Conservation (phyloP, 2,113 vertebrate genomes). For the Cisticola juncidis region DNA sequence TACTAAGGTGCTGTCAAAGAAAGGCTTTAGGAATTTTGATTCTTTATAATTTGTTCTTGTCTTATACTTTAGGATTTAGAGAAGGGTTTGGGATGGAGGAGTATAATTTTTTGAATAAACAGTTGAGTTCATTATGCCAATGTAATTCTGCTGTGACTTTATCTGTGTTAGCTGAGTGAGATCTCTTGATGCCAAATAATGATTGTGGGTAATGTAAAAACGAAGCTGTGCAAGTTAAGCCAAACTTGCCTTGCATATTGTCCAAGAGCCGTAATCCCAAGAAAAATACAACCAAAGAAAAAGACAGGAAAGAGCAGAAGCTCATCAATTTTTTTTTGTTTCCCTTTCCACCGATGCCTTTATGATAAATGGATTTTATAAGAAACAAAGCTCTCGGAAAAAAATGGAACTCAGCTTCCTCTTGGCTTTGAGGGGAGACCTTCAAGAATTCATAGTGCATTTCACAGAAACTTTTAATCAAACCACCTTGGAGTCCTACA, state of each 20-base stretch:
- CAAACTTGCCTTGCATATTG: background rate
- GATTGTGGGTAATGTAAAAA: background rate
- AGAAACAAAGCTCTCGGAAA: background rate
- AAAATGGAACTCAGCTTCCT: background rate
- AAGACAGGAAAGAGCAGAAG: background rate
- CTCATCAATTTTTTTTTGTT: background rate
- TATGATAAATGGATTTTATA: background rate
- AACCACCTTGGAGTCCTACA: background rate
- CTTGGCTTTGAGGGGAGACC: background rate
- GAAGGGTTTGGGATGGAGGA: background rate
- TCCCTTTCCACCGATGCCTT: background rate
- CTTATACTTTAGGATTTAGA: background rate
- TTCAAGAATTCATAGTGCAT: background rate
- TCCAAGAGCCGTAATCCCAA: background rate
- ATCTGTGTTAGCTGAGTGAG: background rate
- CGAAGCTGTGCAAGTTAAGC: background rate
- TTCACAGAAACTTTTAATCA: background rate
- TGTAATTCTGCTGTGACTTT: background rate
- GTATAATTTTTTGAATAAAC: background rate
- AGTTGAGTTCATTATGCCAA: background rate
- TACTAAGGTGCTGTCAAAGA: background rate
- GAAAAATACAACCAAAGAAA: background rate
- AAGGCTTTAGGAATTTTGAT: background rate
- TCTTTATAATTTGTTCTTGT: background rate
- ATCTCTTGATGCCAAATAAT: background rate